A percentile compares a stretch with the other conserved stretches of the same genome.
Evolutionary conservation across 2,113 vertebrate species (phyloP).

Genomic region (Zosterops lateralis): DNA sequence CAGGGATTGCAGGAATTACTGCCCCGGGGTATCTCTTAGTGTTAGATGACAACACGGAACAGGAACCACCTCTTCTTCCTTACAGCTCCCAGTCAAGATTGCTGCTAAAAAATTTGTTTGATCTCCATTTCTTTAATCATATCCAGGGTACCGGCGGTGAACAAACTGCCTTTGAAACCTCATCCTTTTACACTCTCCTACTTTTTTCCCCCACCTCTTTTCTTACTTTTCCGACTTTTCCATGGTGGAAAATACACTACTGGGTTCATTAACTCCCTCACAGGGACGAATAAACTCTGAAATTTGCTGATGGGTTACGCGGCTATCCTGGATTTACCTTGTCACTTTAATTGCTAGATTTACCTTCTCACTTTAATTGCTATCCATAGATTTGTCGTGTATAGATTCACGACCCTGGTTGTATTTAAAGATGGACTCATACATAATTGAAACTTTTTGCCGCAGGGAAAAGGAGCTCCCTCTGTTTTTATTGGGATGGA

Average conservation of each 20-base stretch:
- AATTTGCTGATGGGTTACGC: background rate
- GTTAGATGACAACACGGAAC: background rate
- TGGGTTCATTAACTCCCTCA: background rate
- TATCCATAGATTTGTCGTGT: background rate
- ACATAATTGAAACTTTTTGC: background rate
- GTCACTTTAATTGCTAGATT: background rate
- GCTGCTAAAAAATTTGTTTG: background rate
- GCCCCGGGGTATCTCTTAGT: background rate
- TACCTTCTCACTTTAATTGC: background rate
- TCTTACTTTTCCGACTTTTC: background rate
- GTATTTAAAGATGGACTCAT: background rate
- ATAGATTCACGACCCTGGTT: background rate
- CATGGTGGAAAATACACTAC: background rate
- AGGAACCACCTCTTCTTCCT: background rate
- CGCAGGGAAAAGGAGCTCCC: background rate
- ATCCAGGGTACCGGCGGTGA: background rate
- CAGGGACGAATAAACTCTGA: background rate
- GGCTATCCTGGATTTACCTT: background rate
- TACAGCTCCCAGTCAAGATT: background rate
- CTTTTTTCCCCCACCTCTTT: background rate
- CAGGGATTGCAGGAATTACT: background rate
- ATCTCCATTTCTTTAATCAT: background rate
- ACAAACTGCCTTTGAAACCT: background rate
- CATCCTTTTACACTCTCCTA: background rate
- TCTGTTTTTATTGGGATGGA: too few species aligned